These are phyloP conservation scores for Metalampra italica DNA, from an alignment of 2,888 invertebrate species.

Conservation along the genomic window DNA sequence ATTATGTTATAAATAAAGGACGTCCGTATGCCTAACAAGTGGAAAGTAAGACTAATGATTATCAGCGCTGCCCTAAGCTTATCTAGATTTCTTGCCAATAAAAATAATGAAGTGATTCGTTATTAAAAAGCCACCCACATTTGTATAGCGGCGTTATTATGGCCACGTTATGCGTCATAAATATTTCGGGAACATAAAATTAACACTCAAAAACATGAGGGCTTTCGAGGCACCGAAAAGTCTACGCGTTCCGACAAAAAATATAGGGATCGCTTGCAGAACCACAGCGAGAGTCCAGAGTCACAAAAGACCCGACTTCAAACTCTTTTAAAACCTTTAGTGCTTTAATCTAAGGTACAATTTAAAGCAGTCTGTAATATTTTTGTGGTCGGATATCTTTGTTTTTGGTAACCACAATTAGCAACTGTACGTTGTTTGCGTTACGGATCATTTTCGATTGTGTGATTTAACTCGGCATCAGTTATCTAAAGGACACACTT, in stretches of 20 bases:
- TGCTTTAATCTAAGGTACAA: constrained; percentile 25
- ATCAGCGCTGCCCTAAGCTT: too few species aligned
- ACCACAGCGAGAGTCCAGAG: constrained; percentile 43
- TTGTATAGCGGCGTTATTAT: constrained; percentile 72
- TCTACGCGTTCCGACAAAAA: constrained; percentile 70
- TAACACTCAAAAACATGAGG: constrained; percentile 75
- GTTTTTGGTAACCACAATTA: constrained; percentile 39
- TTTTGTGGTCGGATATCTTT: constrained; percentile 30
- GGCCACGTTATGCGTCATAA: constrained; percentile 76
- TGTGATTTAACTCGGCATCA: constrained; percentile 28
- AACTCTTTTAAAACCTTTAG: constrained; percentile 15
- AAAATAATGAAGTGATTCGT: constrained; percentile 69
- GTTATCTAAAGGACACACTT: constrained; percentile 73
- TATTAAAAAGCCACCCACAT: constrained; percentile 73
- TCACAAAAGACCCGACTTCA: constrained; percentile 29
- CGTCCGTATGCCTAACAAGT: too few species aligned
- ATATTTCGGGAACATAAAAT: constrained; percentile 78
- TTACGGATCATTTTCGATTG: constrained; percentile 59
- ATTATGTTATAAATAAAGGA: too few species aligned
- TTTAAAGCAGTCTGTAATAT: constrained; percentile 11
- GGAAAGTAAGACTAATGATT: too few species aligned
- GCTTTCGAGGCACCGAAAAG: constrained; percentile 74
- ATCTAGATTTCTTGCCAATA: constrained; percentile 14
- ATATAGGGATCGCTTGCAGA: constrained; percentile 67
- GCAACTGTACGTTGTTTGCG: constrained; percentile 49